A percentile compares a stretch with the other conserved stretches of the same genome.
Conservation (phyloP, 2,888 invertebrate species). For the Diplolepis rosae region DNA sequence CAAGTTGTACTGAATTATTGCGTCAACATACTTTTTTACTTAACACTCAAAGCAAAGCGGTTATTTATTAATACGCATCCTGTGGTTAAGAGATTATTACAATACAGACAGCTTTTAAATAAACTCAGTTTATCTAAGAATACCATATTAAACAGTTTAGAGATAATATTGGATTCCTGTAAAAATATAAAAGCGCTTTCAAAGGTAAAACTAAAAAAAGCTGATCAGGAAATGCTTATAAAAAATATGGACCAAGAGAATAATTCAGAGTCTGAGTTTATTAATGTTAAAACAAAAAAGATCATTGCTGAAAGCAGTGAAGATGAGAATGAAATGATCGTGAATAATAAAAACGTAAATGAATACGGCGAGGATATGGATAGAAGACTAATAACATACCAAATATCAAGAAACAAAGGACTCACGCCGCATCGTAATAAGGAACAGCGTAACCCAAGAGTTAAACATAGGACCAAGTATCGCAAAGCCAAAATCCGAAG, state of each 20-base stretch:
- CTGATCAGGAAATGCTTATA: constrained; percentile 3
- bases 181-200: constrained; percentile 72
- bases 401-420: constrained; percentile 97
- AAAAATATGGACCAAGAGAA: too few species aligned
- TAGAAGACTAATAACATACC: constrained; percentile 91
- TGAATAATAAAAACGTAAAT: constrained; percentile 38
- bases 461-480: constrained; percentile 94
- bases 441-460: constrained; percentile 94
- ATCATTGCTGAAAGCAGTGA: constrained; percentile 43
- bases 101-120: constrained; percentile 84
- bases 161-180: constrained; percentile 75
- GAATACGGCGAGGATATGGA: constrained; percentile 55
- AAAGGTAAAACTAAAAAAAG: too few species aligned
- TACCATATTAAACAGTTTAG: constrained; percentile 81
- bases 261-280: constrained; percentile 48
- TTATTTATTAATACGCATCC: constrained; percentile 88
- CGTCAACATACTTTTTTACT: constrained; percentile 89
- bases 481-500: constrained; percentile 93
- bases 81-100: constrained; percentile 88
- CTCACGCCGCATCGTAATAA: constrained; percentile 93
- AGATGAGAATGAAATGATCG: constrained; percentile 42
- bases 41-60: constrained; percentile 87
- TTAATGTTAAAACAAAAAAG: constrained; percentile 41
- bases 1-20: constrained; percentile 86
- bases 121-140: constrained; percentile 84